Percentiles rank a stretch among this genome's conserved stretches.
These are phyloP conservation scores for Parnassius mnemosyne DNA, from an alignment of 2,888 invertebrate genomes.

Conservation along the genomic window DNA sequence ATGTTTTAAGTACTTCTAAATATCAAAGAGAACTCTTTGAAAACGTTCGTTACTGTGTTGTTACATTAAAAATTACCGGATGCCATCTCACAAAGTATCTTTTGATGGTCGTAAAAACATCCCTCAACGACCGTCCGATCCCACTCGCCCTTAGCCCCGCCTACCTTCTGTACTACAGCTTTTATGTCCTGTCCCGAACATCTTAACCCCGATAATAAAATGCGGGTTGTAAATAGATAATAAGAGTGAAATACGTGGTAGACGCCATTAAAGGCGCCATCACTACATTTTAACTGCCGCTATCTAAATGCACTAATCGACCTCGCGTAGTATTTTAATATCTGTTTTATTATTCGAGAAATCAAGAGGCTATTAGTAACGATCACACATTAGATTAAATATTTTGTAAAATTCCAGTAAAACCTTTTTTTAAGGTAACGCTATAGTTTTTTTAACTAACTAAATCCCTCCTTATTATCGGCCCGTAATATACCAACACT, in stretches of 20 bases:
- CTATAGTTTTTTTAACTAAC: no score
- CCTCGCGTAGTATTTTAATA: slow-evolving; percentile 59
- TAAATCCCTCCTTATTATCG: no score
- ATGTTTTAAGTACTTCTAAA: no score
- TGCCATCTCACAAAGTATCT: slow-evolving; percentile 76
- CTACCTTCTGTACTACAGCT: slow-evolving; percentile 54
- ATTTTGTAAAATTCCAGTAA: no score
- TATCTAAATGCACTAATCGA: slow-evolving; percentile 64
- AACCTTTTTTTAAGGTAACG: no score
- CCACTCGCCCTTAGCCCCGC: slow-evolving; percentile 57
- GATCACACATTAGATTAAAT: no score
- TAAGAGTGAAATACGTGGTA: slow-evolving; percentile 68
- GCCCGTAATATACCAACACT: no score
- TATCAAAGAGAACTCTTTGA: neutral
- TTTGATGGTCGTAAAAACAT: slow-evolving; percentile 79
- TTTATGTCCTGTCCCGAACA: slow-evolving; percentile 58
- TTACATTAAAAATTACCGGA: slow-evolving; percentile 66
- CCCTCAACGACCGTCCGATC: slow-evolving; percentile 76
- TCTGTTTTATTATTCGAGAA: slow-evolving; percentile 46
- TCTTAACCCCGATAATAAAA: slow-evolving; percentile 81
- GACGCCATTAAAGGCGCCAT: slow-evolving; percentile 74
- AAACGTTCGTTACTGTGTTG: slow-evolving; percentile 49
- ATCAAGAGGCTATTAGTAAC: no score
- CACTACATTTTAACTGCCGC: slow-evolving; percentile 58
- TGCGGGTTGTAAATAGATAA: slow-evolving; percentile 80